Percentiles rank a stretch among this genome's conserved stretches.
Conservation (phyloP, 2,113 vertebrate genomes). For the Mixornis gularis region DNA sequence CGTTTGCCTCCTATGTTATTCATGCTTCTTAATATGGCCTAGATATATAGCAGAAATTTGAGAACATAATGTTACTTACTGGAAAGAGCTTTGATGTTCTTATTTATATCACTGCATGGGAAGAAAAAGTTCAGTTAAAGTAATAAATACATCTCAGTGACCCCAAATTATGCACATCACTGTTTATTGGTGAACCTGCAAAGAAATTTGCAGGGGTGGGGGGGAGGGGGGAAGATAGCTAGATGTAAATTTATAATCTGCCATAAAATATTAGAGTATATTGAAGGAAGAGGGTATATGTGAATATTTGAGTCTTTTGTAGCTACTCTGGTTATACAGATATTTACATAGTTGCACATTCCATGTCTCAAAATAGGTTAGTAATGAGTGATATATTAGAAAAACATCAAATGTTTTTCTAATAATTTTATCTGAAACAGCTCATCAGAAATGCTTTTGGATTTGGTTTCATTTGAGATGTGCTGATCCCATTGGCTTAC, state of each 20-base stretch:
- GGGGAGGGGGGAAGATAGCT: neutral
- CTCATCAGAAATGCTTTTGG: neutral
- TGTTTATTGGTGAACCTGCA: neutral
- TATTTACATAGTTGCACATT: neutral
- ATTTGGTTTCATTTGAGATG: slow-evolving; percentile 4
- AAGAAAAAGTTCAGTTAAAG: neutral
- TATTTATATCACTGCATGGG: neutral
- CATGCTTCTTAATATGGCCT: neutral
- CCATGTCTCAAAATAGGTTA: neutral
- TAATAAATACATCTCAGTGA: neutral
- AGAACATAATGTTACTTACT: neutral
- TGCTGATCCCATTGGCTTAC: neutral
- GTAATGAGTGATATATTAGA: neutral
- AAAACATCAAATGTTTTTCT: neutral
- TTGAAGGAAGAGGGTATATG: neutral
- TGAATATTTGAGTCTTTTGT: neutral
- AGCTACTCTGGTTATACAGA: neutral
- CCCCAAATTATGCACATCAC: neutral
- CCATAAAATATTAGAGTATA: neutral
- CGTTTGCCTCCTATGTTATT: neutral
- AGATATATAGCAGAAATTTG: neutral
- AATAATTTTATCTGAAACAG: neutral
- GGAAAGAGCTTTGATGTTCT: neutral
- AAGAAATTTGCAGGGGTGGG: neutral
- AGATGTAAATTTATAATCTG: neutral